These are phyloP conservation scores for Brenthis ino DNA, from an alignment of 2,888 invertebrate species.

Conservation along the genomic window DNA sequence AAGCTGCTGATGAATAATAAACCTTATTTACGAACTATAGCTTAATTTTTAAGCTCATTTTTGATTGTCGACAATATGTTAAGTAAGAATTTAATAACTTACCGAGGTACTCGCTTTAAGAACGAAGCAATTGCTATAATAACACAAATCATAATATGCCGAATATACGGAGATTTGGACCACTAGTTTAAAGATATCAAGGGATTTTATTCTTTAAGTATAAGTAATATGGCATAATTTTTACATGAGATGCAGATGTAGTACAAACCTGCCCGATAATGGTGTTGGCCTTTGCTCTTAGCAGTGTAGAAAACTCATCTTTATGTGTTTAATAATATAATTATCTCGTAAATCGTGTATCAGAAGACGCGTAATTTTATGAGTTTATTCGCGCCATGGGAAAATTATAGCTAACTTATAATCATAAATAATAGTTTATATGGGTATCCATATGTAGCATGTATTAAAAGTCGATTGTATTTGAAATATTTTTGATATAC, in stretches of 20 bases:
- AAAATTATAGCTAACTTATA: conserved; percentile 19
- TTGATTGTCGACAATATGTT: conserved; percentile 44
- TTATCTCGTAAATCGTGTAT: conserved; percentile 35
- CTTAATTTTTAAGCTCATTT: conserved; percentile 40
- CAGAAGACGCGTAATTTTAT: conserved; percentile 34
- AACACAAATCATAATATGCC: conserved; percentile 55
- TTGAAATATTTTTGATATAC: neutral
- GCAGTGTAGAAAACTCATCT: conserved; percentile 43
- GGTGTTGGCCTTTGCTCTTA: conserved; percentile 58
- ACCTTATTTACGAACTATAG: conserved; percentile 35
- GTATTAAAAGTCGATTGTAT: neutral
- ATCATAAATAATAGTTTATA: conserved; percentile 11
- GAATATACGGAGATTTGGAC: conserved; percentile 32
- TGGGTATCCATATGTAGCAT: neutral
- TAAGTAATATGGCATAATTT: neutral
- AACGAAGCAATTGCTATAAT: conserved; percentile 65
- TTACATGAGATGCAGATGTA: conserved; percentile 3
- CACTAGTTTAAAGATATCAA: conserved; percentile 10
- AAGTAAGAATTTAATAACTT: conserved; percentile 60
- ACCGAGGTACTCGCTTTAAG: conserved; percentile 55
- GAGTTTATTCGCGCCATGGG: conserved; percentile 29
- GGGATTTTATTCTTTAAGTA: conserved; percentile 10
- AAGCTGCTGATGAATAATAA: conserved; percentile 29
- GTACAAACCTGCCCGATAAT: conserved; percentile 46
- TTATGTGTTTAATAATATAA: conserved; percentile 35